Conservation (phyloP, 2,797 vertebrate genomes). For the Chrysocyon brachyurus region DNA sequence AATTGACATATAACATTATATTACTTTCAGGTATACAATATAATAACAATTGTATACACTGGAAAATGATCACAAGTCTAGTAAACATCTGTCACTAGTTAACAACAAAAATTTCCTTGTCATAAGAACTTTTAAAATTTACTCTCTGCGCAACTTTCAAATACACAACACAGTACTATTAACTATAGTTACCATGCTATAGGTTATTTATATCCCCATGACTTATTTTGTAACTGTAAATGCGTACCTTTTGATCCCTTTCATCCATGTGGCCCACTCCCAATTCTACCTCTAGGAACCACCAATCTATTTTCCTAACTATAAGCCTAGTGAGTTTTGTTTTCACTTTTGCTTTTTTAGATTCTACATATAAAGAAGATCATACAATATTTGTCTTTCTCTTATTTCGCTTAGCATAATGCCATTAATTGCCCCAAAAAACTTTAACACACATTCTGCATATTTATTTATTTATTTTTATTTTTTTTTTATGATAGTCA, state of each 20-base stretch:
- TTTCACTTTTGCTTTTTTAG: not conserved
- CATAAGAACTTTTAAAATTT: not conserved
- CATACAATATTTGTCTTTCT: not conserved
- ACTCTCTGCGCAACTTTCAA: not conserved
- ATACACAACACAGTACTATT: not conserved
- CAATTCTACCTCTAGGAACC: not conserved
- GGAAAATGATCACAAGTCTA: not conserved
- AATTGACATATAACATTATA: not conserved
- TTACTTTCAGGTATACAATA: not conserved
- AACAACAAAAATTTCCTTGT: not conserved
- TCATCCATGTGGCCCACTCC: not conserved
- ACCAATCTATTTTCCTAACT: not conserved
- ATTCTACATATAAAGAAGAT: not conserved
- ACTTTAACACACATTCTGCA: not conserved
- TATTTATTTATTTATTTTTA: not conserved
- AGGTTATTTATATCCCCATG: not conserved
- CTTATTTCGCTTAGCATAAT: slow-evolving; percentile 1
- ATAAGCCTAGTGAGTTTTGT: not conserved
- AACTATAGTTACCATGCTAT: not conserved
- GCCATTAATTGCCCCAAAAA: not conserved
- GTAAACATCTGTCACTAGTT: not conserved
- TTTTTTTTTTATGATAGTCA: too few relatives aligned
- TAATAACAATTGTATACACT: not conserved
- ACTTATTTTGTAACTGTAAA: not conserved
- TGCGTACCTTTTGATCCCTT: not conserved